Percentiles rank a stretch among this genome's conserved stretches.
Evolutionary conservation across 2,113 vertebrate genomes (phyloP).

Genomic region (Nannospalax galili): DNA sequence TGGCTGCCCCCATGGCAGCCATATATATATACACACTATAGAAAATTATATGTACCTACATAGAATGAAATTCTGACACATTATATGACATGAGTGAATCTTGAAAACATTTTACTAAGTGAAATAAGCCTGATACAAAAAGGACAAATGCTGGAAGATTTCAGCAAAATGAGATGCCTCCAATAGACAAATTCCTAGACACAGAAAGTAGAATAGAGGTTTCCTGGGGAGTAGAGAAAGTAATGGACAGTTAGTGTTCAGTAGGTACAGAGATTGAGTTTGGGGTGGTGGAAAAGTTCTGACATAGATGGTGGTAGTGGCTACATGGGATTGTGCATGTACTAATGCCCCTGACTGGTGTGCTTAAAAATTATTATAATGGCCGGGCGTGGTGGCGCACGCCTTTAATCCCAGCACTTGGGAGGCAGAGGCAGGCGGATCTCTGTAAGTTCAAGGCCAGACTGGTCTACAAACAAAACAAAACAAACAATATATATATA

Average conservation of each 20-base stretch:
- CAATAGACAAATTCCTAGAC: neutral
- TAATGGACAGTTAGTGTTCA: neutral
- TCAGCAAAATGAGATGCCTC: neutral
- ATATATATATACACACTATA: too few species aligned
- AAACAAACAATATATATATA: too few species aligned
- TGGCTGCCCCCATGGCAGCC: too few species aligned
- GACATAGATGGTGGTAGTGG: neutral
- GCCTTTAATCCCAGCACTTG: too few species aligned
- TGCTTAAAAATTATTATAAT: neutral
- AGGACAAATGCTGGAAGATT: neutral
- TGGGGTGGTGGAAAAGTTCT: neutral
- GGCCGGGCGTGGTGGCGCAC: too few species aligned
- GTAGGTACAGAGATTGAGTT: neutral
- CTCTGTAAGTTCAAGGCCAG: too few species aligned
- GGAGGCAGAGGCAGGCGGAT: too few species aligned
- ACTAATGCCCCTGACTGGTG: neutral
- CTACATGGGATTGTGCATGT: neutral
- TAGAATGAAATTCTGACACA: neutral
- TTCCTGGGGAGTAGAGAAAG: neutral
- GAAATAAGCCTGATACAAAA: neutral
- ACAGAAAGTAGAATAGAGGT: neutral
- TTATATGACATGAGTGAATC: neutral
- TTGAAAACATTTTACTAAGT: constrained; percentile 2
- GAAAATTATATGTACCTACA: neutral
- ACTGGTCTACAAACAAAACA: too few species aligned